Base-by-base conservation (phyloP, 2,797 vertebrate species). In the Fistularia tabacaria region DNA sequence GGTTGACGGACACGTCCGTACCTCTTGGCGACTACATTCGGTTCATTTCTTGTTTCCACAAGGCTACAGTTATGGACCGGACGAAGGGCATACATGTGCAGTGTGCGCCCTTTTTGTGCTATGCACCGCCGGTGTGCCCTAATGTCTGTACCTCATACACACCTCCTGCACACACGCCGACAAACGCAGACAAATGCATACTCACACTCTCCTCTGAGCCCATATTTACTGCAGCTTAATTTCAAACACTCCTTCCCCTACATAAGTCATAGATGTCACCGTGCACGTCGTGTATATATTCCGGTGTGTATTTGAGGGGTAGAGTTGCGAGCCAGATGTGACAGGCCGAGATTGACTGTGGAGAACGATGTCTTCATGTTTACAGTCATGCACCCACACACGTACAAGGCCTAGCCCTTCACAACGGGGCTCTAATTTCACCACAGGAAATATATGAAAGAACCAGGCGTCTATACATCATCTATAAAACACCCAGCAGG, bases 301-400 rank as follows among this genome's bases (percentile, higher is more conserved):
- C 81, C 81, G 77, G 74, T 80, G 83, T 92, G 85, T 85, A 82
- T 91, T 88, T 91, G 88, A 92, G 83, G 74, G 79, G 83, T 90
- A 84, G 91, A 89, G 91, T 92, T 94, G 88, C 87, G 73, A 91
- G 92, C 74, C 80, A 90, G 85, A 90, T 91, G 83, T 92, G 92
- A 92, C 88, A 91, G 84, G 84, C 70, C 85, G 84, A 87, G 86
- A 90, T 88, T 85, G 85, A 87, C 86, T 88, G 84, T 85, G 82
- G 78, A 86, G 88, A 87, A 82, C 84, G 80, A 82, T 83, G 73
- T 80, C 82, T 80, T 77, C 85, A 78, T 87, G 86, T 88, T 85
- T 89, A 86, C 79, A 80, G 77, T 77, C 77, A 64, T 25, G 46
- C 48, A 13, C 72, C 12, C 69, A 36, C 54, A 14, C 55, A 52